phyloP scores from a whole-genome alignment of 2,113 vertebrate species.

The Cryptomyrus ogoouensis region DNA sequence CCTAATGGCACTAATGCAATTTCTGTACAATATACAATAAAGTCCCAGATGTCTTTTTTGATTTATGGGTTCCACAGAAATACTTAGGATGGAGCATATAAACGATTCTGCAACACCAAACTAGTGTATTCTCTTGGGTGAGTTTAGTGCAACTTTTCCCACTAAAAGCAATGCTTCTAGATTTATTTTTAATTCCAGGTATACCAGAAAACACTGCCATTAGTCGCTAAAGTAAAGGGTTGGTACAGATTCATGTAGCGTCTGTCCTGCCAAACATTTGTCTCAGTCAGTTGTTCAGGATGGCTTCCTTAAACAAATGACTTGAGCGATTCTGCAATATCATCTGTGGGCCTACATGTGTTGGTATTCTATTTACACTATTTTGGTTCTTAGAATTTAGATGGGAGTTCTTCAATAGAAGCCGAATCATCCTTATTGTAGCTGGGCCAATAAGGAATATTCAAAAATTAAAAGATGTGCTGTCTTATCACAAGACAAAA shows the following conservation, averaged over 20 bases:
- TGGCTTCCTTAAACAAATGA: neutral
- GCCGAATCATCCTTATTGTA: neutral
- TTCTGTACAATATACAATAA: conserved; percentile 46
- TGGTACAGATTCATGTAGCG: neutral
- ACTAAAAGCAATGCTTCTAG: neutral
- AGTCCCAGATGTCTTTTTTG: conserved; percentile 22
- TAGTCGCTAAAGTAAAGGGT: neutral
- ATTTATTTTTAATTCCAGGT: conserved; percentile 3
- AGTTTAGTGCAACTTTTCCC: neutral
- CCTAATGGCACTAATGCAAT: conserved; percentile 47
- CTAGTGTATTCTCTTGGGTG: neutral
- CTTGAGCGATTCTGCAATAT: neutral
- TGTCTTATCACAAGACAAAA: neutral
- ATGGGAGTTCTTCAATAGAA: neutral
- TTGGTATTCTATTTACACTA: neutral
- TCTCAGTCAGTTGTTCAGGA: neutral
- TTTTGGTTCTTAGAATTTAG: neutral
- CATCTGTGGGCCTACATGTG: neutral
- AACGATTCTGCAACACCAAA: neutral
- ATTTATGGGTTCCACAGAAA: conserved; percentile 4
- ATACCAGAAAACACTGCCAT: neutral
- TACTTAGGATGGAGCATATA: neutral
- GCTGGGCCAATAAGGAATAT: neutral
- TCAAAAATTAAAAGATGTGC: neutral
- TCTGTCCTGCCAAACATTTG: conserved; percentile 10